Percentiles rank a stretch among this genome's conserved stretches.
phyloP scores from a whole-genome alignment of 2,797 vertebrate genomes.

The Xenops minutus region DNA sequence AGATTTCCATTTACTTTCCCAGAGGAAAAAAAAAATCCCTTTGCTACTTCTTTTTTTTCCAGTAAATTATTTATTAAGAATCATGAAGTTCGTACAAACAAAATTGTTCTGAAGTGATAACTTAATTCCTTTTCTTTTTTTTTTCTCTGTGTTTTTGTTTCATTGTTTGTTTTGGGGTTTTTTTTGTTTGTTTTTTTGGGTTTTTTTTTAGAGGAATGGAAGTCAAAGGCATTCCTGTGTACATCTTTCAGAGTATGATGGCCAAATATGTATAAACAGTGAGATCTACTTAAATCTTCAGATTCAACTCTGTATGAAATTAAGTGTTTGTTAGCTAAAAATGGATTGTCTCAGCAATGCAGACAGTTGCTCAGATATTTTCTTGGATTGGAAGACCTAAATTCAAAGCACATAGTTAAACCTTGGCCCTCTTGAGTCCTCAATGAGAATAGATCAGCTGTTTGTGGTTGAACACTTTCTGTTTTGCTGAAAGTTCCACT shows the following conservation, averaged over 20 bases:
- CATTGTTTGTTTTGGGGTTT: not conserved
- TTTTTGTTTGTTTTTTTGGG: not conserved
- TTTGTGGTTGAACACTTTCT: not conserved
- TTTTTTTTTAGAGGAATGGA: not conserved
- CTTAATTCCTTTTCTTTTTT: not conserved
- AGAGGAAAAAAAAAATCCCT: not conserved
- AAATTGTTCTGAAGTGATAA: not conserved
- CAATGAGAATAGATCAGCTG: not conserved
- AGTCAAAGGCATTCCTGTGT: fast-evolving
- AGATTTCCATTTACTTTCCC: not conserved
- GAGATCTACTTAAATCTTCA: not conserved
- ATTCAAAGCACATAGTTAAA: not conserved
- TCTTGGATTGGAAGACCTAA: not conserved
- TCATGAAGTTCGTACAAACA: not conserved
- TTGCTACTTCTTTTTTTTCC: not conserved
- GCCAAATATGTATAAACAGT: not conserved
- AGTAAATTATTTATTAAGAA: not conserved
- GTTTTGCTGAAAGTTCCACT: not conserved
- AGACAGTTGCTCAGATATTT: not conserved
- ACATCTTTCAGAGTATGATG: not conserved
- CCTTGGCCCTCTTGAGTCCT: fast-evolving
- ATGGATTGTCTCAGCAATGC: not conserved
- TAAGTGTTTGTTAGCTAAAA: not conserved
- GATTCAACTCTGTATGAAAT: not conserved
- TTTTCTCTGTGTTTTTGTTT: not conserved